Conservation (phyloP, 1,140 invertebrate genomes). For the Piezodorus guildinii region DNA sequence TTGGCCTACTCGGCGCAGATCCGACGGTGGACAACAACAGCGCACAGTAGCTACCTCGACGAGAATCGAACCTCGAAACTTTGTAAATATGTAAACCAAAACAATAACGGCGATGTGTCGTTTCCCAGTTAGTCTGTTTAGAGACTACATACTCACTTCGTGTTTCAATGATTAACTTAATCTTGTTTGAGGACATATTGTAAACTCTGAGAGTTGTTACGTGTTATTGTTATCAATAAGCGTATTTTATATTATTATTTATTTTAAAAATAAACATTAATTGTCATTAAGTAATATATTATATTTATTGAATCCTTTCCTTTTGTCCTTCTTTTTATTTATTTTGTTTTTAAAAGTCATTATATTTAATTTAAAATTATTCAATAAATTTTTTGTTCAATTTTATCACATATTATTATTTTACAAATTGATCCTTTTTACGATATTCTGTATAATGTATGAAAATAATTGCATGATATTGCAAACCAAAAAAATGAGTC, state of each 20-base stretch:
- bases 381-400: too few relatives aligned
- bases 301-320: neutral
- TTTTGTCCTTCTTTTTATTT: slow-evolving; percentile 8
- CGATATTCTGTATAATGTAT: too few relatives aligned
- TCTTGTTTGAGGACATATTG: neutral
- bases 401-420: too few relatives aligned
- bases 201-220: slow-evolving; percentile 27
- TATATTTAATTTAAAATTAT: too few relatives aligned
- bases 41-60: slow-evolving; percentile 15
- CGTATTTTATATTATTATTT: slow-evolving; percentile 16
- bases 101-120: neutral
- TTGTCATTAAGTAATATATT: too few relatives aligned
- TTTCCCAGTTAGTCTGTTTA: slow-evolving; percentile 2
- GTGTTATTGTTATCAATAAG: slow-evolving; percentile 16
- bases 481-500: too few relatives aligned
- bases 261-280: slow-evolving; percentile 12
- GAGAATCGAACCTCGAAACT: neutral
- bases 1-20: slow-evolving; percentile 42
- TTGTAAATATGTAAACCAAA: slow-evolving; percentile 13
- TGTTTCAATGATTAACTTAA: neutral
- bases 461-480: too few relatives aligned
- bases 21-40: slow-evolving; percentile 31
- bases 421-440: too few relatives aligned
- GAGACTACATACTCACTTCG: neutral
- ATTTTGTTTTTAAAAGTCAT: neutral